phyloP scores from a whole-genome alignment of 2,888 invertebrate species.

The Folsomia candida region DNA sequence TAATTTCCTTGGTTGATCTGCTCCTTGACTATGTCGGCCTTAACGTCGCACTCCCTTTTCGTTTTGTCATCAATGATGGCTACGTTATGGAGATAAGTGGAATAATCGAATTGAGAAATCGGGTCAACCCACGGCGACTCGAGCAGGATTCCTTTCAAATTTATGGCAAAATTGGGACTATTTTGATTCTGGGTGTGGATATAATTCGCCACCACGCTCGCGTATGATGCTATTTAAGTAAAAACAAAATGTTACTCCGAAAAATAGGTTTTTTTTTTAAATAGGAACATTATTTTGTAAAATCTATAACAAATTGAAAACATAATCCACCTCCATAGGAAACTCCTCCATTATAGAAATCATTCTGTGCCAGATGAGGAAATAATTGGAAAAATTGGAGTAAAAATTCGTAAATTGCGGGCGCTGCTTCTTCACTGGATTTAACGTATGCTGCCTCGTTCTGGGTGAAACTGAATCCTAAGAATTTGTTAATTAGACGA shows the following conservation, averaged over 20 bases:
- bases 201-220: conserved; percentile 12
- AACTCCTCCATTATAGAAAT: conserved; percentile 25
- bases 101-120: conserved; percentile 52
- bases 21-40: conserved; percentile 33
- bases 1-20: conserved; percentile 36
- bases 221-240: conserved; percentile 18
- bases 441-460: conserved; percentile 22
- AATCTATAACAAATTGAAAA: too few species aligned
- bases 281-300: too few species aligned
- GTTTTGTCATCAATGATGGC: conserved; percentile 51
- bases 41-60: conserved; percentile 38
- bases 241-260: too few species aligned
- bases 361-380: conserved; percentile 22
- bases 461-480: conserved; percentile 36
- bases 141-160: conserved; percentile 57
- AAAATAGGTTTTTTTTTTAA: too few species aligned
- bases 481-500: too few species aligned
- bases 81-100: conserved; percentile 54
- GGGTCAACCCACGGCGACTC: conserved; percentile 51
- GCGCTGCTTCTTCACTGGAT: conserved; percentile 13
- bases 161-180: conserved; percentile 65
- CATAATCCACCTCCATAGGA: conserved; percentile 23
- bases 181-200: conserved; percentile 57
- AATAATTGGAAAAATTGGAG: conserved; percentile 32
- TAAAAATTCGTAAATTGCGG: conserved; percentile 25